Evolutionary conservation across 2,888 invertebrate genomes (phyloP), one percentile per base, ranked within the genome.

Genomic region (Xestobium rufovillosum): DNA sequence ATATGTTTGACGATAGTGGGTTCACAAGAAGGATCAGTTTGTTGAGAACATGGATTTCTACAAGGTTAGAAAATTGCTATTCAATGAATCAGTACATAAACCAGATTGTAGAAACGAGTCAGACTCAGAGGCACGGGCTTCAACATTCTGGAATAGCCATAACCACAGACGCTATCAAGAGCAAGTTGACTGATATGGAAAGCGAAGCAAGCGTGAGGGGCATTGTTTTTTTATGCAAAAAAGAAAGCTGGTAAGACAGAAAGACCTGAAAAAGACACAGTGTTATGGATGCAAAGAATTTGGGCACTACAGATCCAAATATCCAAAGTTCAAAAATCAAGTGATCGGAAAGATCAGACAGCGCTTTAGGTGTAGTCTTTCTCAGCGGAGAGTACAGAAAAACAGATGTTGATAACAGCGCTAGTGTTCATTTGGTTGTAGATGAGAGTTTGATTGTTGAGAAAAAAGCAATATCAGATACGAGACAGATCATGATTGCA

Each of bases 301-400:
- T 19, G 23, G 23, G 6, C 23, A 19, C 23, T 19, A 19, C 23
- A 19, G n/a, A 19, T 19, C 23, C 6, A 19, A 19, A 19, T 19
- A n/a, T 19, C 23, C 23, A 8, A 19, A 19, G 23, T 19, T n/a
- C 23, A 19, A 19, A 19, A 19, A 19, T 19, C 23, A 19, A n/a
- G 23, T 19, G 23, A 19, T 19, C 23, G 23, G 23, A 19, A 19
- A 19, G 23, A n/a, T 19, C 23, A n/a, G 23, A 19, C 23, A 19
- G 23, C 23, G 23, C 23, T n/a, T 19, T 19, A 8, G n/a, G n/a
- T 19, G 23, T 19, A 8, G 23, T 19, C 6, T n/a, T 19, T 6
- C 23, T 19, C 6, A 19, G 23, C n/a, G 23, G n/a, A 19, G 6
- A 19, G 23, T 19, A 19, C 23, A 19, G 23, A 19, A 19, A 19